Conservation (phyloP, 2,113 vertebrate genomes). For the Irena cyanogastra region DNA sequence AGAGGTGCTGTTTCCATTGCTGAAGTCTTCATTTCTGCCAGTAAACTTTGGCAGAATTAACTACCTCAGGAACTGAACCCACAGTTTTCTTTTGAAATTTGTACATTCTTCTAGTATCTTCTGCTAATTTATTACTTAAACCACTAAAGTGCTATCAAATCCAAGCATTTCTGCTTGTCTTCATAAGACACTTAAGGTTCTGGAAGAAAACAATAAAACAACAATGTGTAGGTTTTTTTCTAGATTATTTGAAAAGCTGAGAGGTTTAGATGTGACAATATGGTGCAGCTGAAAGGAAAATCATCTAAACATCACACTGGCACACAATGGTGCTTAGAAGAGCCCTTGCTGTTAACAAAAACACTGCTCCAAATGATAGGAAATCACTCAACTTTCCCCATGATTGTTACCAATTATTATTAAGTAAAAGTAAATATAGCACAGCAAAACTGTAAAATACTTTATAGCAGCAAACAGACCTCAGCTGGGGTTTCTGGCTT, state of each 20-base stretch:
- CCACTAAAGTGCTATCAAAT: background rate
- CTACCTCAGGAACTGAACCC: background rate
- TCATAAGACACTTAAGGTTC: background rate
- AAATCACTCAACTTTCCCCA: background rate
- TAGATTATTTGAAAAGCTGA: background rate
- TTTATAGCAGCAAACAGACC: background rate
- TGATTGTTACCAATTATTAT: background rate
- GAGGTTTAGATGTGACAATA: background rate
- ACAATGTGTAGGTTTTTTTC: fast-evolving
- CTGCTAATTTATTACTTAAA: background rate
- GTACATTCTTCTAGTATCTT: background rate
- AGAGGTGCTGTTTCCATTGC: background rate
- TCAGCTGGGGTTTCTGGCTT: background rate
- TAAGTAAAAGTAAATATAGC: background rate
- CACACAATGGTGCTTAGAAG: background rate
- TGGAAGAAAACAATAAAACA: background rate
- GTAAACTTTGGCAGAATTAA: background rate
- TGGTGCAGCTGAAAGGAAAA: background rate
- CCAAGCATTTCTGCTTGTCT: background rate
- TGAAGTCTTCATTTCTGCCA: background rate
- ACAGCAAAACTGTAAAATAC: background rate
- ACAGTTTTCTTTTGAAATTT: background rate
- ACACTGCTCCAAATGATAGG: background rate
- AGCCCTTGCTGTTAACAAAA: background rate
- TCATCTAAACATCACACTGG: background rate